A percentile compares a stretch with the other conserved stretches of the same genome.
phyloP scores from a whole-genome alignment of 2,113 vertebrate genomes.

The Amazona vittata region DNA sequence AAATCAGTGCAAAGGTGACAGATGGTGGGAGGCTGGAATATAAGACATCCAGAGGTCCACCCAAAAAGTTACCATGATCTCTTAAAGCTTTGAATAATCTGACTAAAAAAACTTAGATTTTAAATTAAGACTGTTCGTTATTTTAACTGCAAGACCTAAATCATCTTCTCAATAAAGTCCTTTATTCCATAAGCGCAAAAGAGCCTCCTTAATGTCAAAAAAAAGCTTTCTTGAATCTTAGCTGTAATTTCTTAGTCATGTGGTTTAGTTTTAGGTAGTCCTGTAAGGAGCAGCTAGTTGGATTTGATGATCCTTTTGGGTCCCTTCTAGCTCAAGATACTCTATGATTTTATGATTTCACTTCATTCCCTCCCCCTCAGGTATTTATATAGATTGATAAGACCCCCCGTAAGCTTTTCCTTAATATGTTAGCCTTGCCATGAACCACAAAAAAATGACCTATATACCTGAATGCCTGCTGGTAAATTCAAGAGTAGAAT shows the following conservation, averaged over 20 bases:
- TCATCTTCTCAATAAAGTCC: background rate
- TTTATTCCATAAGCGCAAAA: background rate
- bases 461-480: background rate
- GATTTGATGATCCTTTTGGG: background rate
- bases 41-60: background rate
- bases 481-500: background rate
- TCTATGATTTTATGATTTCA: background rate
- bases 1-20: background rate
- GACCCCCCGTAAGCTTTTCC: background rate
- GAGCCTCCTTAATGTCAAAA: background rate
- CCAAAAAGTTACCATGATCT: background rate
- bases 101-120: background rate
- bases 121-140: background rate
- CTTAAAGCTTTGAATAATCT: background rate
- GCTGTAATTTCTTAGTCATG: background rate
- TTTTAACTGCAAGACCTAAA: background rate
- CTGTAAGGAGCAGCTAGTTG: background rate
- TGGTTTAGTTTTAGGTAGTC: background rate
- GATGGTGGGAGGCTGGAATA: background rate
- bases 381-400: background rate
- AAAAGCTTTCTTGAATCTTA: background rate
- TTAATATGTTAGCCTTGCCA: background rate
- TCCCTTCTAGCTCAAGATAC: background rate
- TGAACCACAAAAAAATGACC: background rate
- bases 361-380: no score